Evolutionary conservation across 2,113 vertebrate species (phyloP), one percentile per base, ranked within the genome.

Genomic region (Tachysurus fulvidraco): DNA sequence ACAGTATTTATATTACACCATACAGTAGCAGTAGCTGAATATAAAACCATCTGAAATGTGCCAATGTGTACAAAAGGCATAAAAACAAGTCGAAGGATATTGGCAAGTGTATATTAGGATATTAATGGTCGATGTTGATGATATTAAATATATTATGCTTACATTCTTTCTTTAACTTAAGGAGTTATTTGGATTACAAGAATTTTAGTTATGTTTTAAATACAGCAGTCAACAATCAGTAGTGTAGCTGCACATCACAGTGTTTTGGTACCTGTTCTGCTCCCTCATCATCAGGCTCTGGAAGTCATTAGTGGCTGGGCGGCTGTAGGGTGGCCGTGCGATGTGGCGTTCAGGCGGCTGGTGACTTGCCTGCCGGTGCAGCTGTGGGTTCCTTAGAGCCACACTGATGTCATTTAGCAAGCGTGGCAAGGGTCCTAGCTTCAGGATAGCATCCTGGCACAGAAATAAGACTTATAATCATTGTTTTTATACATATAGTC

Each of bases 251-350:
- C 36, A 36, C 36, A 36, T 55, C 54, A 17, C 11, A 25, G 5
- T 50, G 25, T 78, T 57, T 13, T 81, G 19, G 17, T 91, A 98
- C 98, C 98, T 99, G 95, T 98, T 99, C 90, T 98, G 95, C 94
- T 98, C 98, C 0, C 97, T 96, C 95, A 98, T 97, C 95, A 98
- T 96, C 91, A 97, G 97, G 95, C 96, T 96, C 95, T 98, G 98
- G 93, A 98, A 95, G 92, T 98, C 97, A 0, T 97, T 96, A 0
- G 97, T 98, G 30, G 96, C 96, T 7, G 97, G 95, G 28, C 97
- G 95, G 87, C 97, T 96, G 91, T 98, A 96, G 83, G 96, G 85
- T 0, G 97, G 96, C 78, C 98, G 96, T 2, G 96, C 93, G 81
- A 96, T 95, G 88, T 96, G 95, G 23, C 97, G 93, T 91, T 98